Evolutionary conservation across 2,113 vertebrate species (phyloP), one percentile per base, ranked within the genome.

Genomic region (Pimephales promelas): DNA sequence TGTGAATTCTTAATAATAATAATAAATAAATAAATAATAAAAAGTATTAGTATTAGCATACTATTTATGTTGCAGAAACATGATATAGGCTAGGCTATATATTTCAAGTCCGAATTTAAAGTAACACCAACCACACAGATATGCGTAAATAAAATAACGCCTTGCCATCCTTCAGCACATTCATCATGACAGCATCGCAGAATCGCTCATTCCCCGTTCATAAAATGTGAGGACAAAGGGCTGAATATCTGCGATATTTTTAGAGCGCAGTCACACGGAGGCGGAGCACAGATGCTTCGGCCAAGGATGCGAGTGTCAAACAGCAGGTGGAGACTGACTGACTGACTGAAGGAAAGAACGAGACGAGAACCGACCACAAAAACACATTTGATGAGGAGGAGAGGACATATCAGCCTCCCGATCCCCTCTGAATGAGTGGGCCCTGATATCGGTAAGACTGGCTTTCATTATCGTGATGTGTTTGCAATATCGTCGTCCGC

Each of bases 271-370:
- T 85, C 76, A 73, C 61, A 64, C 81, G 85, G 85, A 82, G 93
- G 92, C 89, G 93, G 93, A 89, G 92, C 90, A 84, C 85, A 22
- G 86, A 89, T 82, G 88, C 85, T 61, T 36, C 87, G 83, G 78
- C 26, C 86, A 87, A 72, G 84, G 91, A 92, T 90, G 83, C 76
- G 54, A 77, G 62, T 62, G 90, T 81, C 84, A 88, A 86, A 66
- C 9, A 88, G 93, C 93, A 93, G 93, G 91, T 92, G 92, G 87
- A 87, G 83, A 86, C 86, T 54, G 84, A 84, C 40, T 71, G 84
- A 84, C 40, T 71, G 74, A n/a, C 57, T 59, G 73, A 40, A 71
- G 62, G 75, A 66, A 71, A 52, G 49, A 34, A 75, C 20, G 59
- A 82, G 64, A 31, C 22, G 54, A 74, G 64, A 80, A 54, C 52